Conservation (phyloP, 2,113 vertebrate species). For the Myodes glareolus region DNA sequence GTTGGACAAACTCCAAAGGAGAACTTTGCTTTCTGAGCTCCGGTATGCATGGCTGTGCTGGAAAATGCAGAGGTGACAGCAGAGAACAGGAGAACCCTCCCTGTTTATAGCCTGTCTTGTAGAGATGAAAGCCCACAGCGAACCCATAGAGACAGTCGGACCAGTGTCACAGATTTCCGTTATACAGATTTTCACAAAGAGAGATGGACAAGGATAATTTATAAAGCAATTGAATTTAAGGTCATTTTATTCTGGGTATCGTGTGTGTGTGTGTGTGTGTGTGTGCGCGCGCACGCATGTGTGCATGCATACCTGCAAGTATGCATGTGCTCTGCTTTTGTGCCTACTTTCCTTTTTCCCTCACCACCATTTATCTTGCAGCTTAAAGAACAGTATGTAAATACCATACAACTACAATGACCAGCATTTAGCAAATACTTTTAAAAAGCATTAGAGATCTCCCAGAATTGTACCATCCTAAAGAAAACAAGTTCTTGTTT, state of each 20-base stretch:
- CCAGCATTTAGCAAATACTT: neutral
- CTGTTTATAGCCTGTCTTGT: neutral
- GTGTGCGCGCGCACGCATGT: no score
- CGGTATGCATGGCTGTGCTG: neutral
- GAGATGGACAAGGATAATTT: neutral
- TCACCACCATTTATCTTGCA: neutral
- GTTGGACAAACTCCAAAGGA: neutral
- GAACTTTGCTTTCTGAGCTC: neutral
- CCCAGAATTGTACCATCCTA: neutral
- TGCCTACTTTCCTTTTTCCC: neutral
- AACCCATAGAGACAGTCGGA: neutral
- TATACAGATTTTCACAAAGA: neutral
- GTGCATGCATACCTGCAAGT: fast-evolving
- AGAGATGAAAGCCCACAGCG: neutral
- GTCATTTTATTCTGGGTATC: neutral
- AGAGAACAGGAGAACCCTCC: neutral
- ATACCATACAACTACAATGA: neutral
- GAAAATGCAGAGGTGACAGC: neutral
- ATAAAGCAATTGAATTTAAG: neutral
- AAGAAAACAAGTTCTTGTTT: neutral
- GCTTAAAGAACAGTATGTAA: neutral
- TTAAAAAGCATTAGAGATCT: neutral
- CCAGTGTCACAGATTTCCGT: neutral
- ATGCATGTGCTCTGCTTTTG: neutral
- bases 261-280: neutral